phyloP scores from a whole-genome alignment of 2,113 vertebrate genomes.

The Entelurus aequoreus region DNA sequence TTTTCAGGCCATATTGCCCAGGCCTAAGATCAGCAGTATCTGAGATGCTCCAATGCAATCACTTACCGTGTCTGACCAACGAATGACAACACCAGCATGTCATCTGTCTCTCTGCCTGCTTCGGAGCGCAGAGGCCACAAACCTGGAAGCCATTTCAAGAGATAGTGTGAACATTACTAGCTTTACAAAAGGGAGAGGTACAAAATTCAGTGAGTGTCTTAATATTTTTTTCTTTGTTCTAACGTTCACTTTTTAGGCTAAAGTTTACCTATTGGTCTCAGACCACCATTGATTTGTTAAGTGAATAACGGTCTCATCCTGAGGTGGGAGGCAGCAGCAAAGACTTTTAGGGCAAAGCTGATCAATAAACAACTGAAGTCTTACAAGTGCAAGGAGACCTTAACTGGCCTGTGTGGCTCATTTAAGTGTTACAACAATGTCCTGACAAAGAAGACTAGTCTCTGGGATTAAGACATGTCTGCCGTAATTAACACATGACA shows the following conservation, averaged over 20 bases:
- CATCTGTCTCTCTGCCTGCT: conserved; percentile 85
- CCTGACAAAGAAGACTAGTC: conserved; percentile 35
- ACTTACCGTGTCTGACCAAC: conserved; percentile 94
- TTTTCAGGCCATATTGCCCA: too few relatives aligned
- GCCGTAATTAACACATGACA: conserved; percentile 18
- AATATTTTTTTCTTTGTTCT: neutral
- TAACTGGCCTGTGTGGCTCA: conserved; percentile 31
- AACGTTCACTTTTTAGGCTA: conserved; percentile 1
- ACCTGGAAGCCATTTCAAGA: conserved; percentile 64
- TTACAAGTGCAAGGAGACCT: conserved; percentile 46
- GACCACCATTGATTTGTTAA: conserved; percentile 42
- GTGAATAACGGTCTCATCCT: conserved; percentile 52
- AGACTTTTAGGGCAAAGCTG: conserved; percentile 34
- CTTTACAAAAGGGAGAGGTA: conserved; percentile 1
- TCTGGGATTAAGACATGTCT: conserved; percentile 33
- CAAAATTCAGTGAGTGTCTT: neutral
- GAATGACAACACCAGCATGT: conserved; percentile 94
- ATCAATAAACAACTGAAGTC: conserved; percentile 56
- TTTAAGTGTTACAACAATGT: conserved; percentile 23
- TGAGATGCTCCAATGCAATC: neutral
- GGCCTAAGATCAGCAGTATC: conserved; percentile 9
- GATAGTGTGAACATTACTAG: neutral
- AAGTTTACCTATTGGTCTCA: conserved; percentile 13
- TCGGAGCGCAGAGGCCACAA: conserved; percentile 93
- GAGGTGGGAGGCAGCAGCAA: conserved; percentile 28